Evolutionary conservation across 2,888 invertebrate genomes (phyloP).

Genomic region (Troides oblongomaculatus): DNA sequence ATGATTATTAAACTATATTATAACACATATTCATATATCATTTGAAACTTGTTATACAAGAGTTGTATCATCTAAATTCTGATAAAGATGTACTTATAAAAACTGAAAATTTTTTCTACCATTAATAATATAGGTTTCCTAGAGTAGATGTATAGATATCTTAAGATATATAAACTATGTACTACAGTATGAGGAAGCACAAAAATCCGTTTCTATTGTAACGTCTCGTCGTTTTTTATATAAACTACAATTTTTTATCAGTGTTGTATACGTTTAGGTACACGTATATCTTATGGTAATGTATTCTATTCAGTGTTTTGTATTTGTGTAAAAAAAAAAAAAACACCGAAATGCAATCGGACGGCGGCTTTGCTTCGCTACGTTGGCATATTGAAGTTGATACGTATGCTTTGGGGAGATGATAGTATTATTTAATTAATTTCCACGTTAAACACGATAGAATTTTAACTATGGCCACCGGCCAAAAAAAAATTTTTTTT

Average conservation of each 20-base stretch:
- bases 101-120: constrained; percentile 58
- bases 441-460: no score
- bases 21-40: constrained; percentile 6
- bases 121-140: constrained; percentile 35
- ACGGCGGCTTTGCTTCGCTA: constrained; percentile 54
- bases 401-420: neutral
- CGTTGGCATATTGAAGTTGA: neutral
- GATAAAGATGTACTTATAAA: constrained; percentile 34
- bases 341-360: constrained; percentile 44
- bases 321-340: constrained; percentile 57
- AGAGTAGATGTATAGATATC: constrained; percentile 28
- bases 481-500: neutral
- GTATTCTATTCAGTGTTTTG: constrained; percentile 57
- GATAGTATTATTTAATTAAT: no score
- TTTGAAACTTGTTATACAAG: constrained; percentile 24
- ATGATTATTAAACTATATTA: no score
- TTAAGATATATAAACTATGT: constrained; percentile 31
- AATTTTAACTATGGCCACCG: no score
- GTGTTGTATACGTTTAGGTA: constrained; percentile 62
- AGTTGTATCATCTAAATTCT: neutral
- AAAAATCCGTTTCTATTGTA: constrained; percentile 62
- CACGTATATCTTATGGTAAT: constrained; percentile 52
- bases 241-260: constrained; percentile 45
- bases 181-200: constrained; percentile 57
- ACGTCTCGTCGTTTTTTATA: constrained; percentile 55